Evolutionary conservation across 2,888 invertebrate species (phyloP).

Genomic region (Dasysyrphus tricinctus): DNA sequence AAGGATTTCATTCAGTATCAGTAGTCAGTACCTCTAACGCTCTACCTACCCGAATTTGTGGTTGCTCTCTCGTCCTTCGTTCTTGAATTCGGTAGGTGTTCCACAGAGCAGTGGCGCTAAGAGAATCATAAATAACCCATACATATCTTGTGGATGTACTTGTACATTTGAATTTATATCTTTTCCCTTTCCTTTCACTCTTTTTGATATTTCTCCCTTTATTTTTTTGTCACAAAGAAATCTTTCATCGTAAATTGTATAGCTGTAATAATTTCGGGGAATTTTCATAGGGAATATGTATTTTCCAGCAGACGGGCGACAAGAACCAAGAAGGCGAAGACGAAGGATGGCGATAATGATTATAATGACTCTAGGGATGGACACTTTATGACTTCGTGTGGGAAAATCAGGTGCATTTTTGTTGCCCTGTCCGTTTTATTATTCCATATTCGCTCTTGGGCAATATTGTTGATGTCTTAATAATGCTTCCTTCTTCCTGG

Average conservation of each 20-base stretch:
- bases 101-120: conserved; percentile 65
- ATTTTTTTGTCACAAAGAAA: conserved; percentile 34
- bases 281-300: conserved; percentile 49
- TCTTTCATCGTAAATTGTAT: conserved; percentile 58
- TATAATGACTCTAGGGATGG: conserved; percentile 60
- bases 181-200: conserved; percentile 42
- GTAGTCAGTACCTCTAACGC: neutral
- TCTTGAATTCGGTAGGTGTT: conserved; percentile 60
- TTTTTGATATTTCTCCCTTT: conserved; percentile 13
- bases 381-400: conserved; percentile 66
- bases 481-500: conserved; percentile 76
- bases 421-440: conserved; percentile 55
- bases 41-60: neutral
- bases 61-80: conserved; percentile 14
- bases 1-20: conserved; percentile 28
- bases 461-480: conserved; percentile 68
- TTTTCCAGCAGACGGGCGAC: conserved; percentile 21
- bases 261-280: conserved; percentile 69
- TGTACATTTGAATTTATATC: conserved; percentile 54
- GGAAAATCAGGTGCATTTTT: conserved; percentile 70
- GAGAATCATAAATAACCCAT: conserved; percentile 72
- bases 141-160: conserved; percentile 54
- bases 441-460: conserved; percentile 65
- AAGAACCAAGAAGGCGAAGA: neutral
- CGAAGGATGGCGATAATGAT: conserved; percentile 59